Percentiles rank a stretch among this genome's conserved stretches.
Conservation (phyloP, 2,888 invertebrate genomes). For the Biston stratarius region DNA sequence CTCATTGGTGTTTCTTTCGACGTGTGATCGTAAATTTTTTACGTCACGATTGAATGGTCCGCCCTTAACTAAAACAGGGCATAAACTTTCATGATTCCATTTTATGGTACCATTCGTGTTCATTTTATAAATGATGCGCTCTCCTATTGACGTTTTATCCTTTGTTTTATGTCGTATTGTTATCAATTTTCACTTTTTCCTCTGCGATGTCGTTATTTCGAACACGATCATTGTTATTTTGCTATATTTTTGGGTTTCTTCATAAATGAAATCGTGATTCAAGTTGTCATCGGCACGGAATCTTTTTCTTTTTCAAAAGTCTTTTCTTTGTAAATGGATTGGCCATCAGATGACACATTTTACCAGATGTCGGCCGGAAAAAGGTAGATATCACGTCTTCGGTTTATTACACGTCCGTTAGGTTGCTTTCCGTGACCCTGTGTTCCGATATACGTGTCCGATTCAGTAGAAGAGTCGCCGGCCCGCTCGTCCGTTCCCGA, state of each 20-base stretch:
- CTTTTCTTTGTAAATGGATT: conserved; percentile 52
- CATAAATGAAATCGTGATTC: conserved; percentile 26
- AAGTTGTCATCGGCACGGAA: conserved; percentile 33
- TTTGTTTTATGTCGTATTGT: conserved; percentile 54
- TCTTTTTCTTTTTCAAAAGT: conserved; percentile 48
- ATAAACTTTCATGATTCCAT: conserved; percentile 83
- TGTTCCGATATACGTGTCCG: conserved; percentile 72
- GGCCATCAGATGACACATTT: conserved; percentile 56
- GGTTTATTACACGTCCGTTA: conserved; percentile 81
- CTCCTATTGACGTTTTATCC: conserved; percentile 65
- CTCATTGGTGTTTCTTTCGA: conserved; percentile 85
- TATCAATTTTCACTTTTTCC: conserved; percentile 47
- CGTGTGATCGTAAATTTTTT: conserved; percentile 84
- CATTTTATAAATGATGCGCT: conserved; percentile 81
- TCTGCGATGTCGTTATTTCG: conserved; percentile 18
- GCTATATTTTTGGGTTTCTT: conserved; percentile 14
- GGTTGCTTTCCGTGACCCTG: conserved; percentile 67
- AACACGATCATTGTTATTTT: conserved; percentile 30
- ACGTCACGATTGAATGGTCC: conserved; percentile 82
- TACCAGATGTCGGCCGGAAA: conserved; percentile 59
- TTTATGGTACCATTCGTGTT: conserved; percentile 82
- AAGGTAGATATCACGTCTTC: conserved; percentile 77
- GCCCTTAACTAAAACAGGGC: conserved; percentile 84
- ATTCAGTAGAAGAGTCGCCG: conserved; percentile 52
- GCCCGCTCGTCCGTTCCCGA: conserved; percentile 18